These are phyloP conservation scores for Diarsia brunnea DNA, from an alignment of 2,888 invertebrate species.

Conservation along the genomic window DNA sequence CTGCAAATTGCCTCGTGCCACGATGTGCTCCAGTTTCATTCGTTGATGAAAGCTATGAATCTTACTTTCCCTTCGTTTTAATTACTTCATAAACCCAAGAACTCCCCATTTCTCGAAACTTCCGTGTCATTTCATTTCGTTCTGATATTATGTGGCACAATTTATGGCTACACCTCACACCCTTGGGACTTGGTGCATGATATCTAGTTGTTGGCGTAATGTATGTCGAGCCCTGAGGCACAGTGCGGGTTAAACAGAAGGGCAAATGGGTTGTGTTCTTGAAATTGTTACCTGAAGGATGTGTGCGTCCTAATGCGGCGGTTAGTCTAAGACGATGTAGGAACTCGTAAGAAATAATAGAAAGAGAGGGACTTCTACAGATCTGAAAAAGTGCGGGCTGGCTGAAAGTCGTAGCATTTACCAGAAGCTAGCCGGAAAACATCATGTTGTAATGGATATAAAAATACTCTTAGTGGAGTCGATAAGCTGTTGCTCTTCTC, in stretches of 20 bases:
- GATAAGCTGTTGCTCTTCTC: too few species aligned
- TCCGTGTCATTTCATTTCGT: conserved; percentile 45
- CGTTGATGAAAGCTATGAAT: neutral
- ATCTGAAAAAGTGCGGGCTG: neutral
- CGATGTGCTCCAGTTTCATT: neutral
- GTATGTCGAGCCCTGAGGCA: conserved; percentile 47
- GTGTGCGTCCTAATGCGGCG: neutral
- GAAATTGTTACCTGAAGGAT: neutral
- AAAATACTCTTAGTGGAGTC: too few species aligned
- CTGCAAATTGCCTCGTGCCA: neutral
- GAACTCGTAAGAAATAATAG: neutral
- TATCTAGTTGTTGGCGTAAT: conserved; percentile 62
- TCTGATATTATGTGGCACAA: conserved; percentile 39
- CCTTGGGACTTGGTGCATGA: conserved; percentile 55
- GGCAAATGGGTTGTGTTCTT: neutral
- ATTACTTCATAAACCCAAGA: conserved; percentile 38
- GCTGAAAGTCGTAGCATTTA: too few species aligned
- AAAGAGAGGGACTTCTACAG: neutral
- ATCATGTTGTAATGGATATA: too few species aligned
- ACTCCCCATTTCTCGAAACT: conserved; percentile 19
- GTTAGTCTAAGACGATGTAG: too few species aligned
- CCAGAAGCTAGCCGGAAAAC: too few species aligned
- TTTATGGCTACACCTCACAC: conserved; percentile 56
- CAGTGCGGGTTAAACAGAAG: conserved; percentile 20
- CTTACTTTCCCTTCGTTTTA: neutral